phyloP scores from a whole-genome alignment of 1,140 invertebrate species.

The Leguminivora glycinivorella region DNA sequence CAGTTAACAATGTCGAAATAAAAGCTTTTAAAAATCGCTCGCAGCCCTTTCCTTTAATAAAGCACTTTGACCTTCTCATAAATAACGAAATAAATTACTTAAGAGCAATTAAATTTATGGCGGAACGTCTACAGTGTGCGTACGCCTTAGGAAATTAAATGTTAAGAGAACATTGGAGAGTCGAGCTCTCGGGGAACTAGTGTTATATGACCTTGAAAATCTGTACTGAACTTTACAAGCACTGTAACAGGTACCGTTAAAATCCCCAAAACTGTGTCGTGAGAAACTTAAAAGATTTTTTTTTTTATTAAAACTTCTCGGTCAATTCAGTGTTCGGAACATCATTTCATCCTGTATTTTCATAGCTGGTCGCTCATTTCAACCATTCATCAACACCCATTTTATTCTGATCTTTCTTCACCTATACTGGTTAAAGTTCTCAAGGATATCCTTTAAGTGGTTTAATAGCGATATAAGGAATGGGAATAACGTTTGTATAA shows the following conservation, averaged over 20 bases:
- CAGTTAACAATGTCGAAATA: background rate
- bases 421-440: too few species aligned
- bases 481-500: conserved; percentile 36
- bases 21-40: conserved; percentile 31
- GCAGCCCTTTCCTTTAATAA: conserved; percentile 28
- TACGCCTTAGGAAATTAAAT: background rate
- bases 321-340: too few species aligned
- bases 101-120: conserved; percentile 48
- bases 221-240: too few species aligned
- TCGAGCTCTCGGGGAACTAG: background rate
- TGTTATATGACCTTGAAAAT: background rate
- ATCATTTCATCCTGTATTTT: too few species aligned
- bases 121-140: conserved; percentile 32
- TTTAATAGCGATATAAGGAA: background rate
- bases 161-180: background rate
- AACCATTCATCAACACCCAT: rapidly evolving
- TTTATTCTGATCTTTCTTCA: too few species aligned
- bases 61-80: conserved; percentile 28
- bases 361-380: too few species aligned
- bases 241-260: too few species aligned
- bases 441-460: background rate
- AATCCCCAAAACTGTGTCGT: too few species aligned
- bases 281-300: too few species aligned
- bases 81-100: conserved; percentile 50
- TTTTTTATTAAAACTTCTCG: too few species aligned